phyloP scores from a whole-genome alignment of 2,888 invertebrate species.

The Ophraella communa region DNA sequence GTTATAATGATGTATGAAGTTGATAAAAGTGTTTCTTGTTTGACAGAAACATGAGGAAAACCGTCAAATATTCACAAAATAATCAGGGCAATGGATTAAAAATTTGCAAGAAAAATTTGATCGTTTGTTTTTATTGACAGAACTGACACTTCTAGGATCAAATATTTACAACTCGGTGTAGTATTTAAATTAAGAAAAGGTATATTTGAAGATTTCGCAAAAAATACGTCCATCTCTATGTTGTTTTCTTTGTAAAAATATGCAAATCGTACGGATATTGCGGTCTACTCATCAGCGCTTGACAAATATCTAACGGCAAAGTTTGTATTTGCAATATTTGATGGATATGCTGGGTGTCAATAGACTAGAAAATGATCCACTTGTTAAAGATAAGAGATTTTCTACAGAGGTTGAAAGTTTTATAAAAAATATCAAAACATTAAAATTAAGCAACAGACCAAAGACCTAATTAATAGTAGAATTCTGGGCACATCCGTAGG shows the following conservation, averaged over 20 bases:
- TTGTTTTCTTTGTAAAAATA: neutral
- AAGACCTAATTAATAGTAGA: no score
- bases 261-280: conserved; percentile 1
- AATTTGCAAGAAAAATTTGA: no score
- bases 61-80: no score
- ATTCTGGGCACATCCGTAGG: no score
- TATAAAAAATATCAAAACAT: neutral
- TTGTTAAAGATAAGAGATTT: neutral
- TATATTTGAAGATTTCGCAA: neutral
- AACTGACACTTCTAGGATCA: neutral
- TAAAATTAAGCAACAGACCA: no score
- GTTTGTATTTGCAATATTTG: conserved; percentile 8
- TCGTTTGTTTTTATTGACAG: no score
- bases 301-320: conserved; percentile 14
- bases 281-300: conserved; percentile 9
- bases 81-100: no score
- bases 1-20: no score
- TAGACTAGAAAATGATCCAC: conserved; percentile 7
- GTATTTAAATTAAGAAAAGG: neutral
- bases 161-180: neutral
- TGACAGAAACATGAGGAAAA: no score
- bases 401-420: no score
- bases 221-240: neutral
- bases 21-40: no score
- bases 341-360: conserved; percentile 8